These are phyloP conservation scores for Asteroscopus sphinx DNA, from an alignment of 2,888 invertebrate genomes.

Conservation along the genomic window DNA sequence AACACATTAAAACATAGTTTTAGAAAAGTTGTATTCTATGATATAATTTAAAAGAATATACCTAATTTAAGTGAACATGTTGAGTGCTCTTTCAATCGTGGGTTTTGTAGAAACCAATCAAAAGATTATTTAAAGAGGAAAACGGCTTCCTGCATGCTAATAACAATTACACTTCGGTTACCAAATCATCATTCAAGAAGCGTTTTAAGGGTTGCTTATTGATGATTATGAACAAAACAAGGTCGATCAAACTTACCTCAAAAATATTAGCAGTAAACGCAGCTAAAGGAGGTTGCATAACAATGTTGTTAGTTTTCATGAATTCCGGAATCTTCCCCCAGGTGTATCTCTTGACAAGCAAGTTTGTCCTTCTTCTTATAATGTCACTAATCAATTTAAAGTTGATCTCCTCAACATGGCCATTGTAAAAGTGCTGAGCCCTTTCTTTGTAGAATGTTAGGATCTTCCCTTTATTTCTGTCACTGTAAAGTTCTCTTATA, in stretches of 20 bases:
- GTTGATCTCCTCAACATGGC: constrained; percentile 95
- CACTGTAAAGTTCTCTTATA: constrained; percentile 95
- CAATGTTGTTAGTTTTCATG: constrained; percentile 92
- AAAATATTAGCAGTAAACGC: constrained; percentile 95
- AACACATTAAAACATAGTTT: constrained; percentile 71
- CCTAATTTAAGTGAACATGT: no score
- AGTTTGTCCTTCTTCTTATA: constrained; percentile 94
- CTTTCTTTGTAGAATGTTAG: constrained; percentile 96
- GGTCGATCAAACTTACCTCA: constrained; percentile 83
- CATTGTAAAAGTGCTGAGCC: constrained; percentile 96
- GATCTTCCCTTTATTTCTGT: constrained; percentile 94
- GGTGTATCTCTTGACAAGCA: constrained; percentile 94
- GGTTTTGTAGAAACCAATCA: no score
- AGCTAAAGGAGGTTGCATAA: constrained; percentile 93
- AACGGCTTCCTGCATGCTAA: no score
- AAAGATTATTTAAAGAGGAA: no score
- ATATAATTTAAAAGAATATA: not conserved
- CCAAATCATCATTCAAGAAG: no score
- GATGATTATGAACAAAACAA: not conserved
- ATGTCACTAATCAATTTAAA: constrained; percentile 95
- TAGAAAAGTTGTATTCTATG: not conserved
- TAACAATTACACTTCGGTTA: no score
- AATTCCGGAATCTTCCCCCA: constrained; percentile 94
- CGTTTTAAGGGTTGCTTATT: no score
- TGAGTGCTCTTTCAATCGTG: no score